Evolutionary conservation across 2,888 invertebrate species (phyloP).

Genomic region (Eilema sororculum): DNA sequence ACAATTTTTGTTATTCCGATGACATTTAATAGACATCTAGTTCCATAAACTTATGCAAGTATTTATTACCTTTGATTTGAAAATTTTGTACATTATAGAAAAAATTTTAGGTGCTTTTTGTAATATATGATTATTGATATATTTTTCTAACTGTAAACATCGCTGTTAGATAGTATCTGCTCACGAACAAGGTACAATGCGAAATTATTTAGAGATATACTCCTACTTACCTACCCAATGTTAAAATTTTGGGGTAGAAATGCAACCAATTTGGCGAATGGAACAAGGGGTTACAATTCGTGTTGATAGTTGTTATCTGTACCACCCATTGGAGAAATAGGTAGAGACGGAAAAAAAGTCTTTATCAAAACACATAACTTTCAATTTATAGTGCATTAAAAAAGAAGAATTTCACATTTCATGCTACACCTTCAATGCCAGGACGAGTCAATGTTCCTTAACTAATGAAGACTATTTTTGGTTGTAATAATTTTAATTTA

Average conservation of each 20-base stretch:
- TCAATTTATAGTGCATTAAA: not conserved
- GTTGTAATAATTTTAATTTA: slow-evolving; percentile 13
- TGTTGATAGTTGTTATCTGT: slow-evolving; percentile 81
- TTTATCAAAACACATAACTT: not conserved
- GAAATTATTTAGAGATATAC: slow-evolving; percentile 66
- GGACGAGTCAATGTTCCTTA: slow-evolving; percentile 17
- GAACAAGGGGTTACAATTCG: slow-evolving; percentile 82
- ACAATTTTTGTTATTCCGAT: slow-evolving; percentile 33
- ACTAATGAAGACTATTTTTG: slow-evolving; percentile 22
- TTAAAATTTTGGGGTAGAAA: slow-evolving; percentile 81
- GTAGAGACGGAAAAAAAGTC: slow-evolving; percentile 70
- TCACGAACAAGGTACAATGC: slow-evolving; percentile 52
- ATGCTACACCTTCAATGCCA: slow-evolving; percentile 9
- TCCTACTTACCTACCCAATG: slow-evolving; percentile 55
- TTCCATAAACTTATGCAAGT: slow-evolving; percentile 38
- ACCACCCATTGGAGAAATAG: slow-evolving; percentile 75
- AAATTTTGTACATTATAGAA: slow-evolving; percentile 26
- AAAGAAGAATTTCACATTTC: not conserved
- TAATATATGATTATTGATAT: slow-evolving; percentile 19
- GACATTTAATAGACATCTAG: slow-evolving; percentile 40
- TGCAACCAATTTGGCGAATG: slow-evolving; percentile 83
- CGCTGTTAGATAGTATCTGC: slow-evolving; percentile 35
- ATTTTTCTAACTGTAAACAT: slow-evolving; percentile 21
- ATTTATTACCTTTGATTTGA: slow-evolving; percentile 33
- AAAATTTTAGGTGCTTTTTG: slow-evolving; percentile 34